These are phyloP conservation scores for Hirtodrosophila confusa DNA, from an alignment of 2,888 invertebrate genomes.

Conservation along the genomic window DNA sequence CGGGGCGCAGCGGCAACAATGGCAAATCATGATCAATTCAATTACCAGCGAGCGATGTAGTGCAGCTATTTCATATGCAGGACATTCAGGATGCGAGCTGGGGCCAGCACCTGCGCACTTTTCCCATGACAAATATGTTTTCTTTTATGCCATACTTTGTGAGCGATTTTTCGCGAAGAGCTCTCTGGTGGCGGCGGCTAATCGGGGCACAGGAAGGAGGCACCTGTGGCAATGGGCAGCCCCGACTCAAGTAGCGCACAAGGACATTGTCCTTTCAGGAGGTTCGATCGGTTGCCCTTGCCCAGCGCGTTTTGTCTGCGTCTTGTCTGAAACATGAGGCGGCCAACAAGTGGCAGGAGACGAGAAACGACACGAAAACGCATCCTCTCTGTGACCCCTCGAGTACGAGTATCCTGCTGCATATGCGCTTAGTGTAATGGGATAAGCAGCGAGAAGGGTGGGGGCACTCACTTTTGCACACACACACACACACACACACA, in stretches of 20 bases:
- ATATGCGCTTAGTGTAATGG: constrained; percentile 71
- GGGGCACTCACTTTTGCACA: constrained; percentile 23
- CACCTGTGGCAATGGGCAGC: constrained; percentile 45
- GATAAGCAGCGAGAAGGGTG: constrained; percentile 52
- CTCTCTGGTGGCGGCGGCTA: constrained; percentile 22
- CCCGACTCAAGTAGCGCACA: constrained; percentile 46
- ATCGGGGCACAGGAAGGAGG: constrained; percentile 25
- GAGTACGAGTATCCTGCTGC: constrained; percentile 33
- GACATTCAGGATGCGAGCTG: constrained; percentile 34
- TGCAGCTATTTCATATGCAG: constrained; percentile 49
- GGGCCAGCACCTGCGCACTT: constrained; percentile 75
- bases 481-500: constrained; percentile 25
- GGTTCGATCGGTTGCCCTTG: constrained; percentile 16
- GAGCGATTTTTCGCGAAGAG: constrained; percentile 28
- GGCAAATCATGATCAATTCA: constrained; percentile 81
- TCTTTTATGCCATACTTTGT: constrained; percentile 13
- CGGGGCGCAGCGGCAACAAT: constrained; percentile 65
- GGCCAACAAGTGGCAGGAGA: constrained; percentile 54
- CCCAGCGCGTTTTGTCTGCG: constrained; percentile 32
- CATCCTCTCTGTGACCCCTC: constrained; percentile 13
- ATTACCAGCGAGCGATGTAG: constrained; percentile 64
- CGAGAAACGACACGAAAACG: constrained; percentile 9
- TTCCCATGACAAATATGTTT: constrained; percentile 71
- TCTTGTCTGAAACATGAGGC: constrained; percentile 58
- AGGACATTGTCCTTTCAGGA: constrained; percentile 54